Evolutionary conservation across 2,113 vertebrate species (phyloP).

Genomic region (Mustelus asterias): DNA sequence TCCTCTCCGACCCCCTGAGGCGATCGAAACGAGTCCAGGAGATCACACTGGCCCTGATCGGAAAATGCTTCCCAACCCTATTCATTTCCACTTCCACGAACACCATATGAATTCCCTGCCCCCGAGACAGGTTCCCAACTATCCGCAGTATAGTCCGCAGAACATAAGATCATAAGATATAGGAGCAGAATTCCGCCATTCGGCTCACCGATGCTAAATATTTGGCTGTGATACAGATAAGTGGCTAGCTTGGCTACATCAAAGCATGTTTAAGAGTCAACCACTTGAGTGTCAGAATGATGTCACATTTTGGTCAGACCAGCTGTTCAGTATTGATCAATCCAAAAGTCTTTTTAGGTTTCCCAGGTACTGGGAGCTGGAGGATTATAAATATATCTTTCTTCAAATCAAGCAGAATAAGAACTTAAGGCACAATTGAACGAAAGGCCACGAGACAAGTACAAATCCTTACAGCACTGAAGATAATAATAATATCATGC

Average conservation of each 20-base stretch:
- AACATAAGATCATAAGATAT: too few relatives aligned
- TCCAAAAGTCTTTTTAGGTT: neutral
- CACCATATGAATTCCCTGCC: too few relatives aligned
- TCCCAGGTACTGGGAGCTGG: neutral
- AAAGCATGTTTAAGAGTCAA: neutral
- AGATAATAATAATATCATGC: neutral
- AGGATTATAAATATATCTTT: neutral
- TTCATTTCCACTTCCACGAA: too few relatives aligned
- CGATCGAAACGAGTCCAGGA: too few relatives aligned
- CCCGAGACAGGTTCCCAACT: too few relatives aligned
- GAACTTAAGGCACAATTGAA: neutral
- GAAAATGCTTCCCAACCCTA: too few relatives aligned
- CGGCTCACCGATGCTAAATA: neutral
- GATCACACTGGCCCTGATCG: too few relatives aligned
- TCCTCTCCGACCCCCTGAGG: too few relatives aligned
- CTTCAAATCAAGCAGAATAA: neutral
- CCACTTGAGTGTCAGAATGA: neutral
- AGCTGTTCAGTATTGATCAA: neutral
- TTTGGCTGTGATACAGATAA: neutral
- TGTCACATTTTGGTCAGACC: neutral
- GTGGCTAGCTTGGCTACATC: neutral
- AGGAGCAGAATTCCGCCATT: too few relatives aligned
- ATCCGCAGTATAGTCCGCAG: too few relatives aligned
- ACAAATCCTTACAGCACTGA: neutral
- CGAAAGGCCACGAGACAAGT: neutral